Evolutionary conservation across 2,888 invertebrate genomes (phyloP).

Genomic region (Hetaerina titia): DNA sequence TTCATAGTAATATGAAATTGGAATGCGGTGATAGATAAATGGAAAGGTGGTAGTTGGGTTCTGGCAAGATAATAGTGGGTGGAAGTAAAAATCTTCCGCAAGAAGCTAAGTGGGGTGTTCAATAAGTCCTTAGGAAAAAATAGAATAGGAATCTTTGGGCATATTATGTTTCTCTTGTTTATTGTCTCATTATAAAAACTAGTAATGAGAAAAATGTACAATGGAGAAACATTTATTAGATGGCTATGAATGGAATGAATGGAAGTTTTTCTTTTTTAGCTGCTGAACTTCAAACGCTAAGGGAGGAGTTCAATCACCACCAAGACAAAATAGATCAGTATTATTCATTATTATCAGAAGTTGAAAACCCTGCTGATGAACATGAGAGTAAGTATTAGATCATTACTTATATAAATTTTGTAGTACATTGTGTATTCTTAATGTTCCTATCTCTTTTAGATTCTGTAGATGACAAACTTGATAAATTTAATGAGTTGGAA

Average conservation of each 20-base stretch:
- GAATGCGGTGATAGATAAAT: too few relatives aligned
- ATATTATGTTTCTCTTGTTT: too few relatives aligned
- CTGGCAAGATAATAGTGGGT: too few relatives aligned
- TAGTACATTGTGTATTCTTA: conserved; percentile 56
- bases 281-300: conserved; percentile 89
- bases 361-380: conserved; percentile 81
- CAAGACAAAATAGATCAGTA: conserved; percentile 96
- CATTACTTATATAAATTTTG: conserved; percentile 34
- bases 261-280: conserved; percentile 76
- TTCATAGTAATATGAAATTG: too few relatives aligned
- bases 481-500: conserved; percentile 85
- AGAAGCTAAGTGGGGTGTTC: too few relatives aligned
- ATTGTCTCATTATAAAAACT: too few relatives aligned
- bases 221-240: too few relatives aligned
- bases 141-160: too few relatives aligned
- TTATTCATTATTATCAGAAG: conserved; percentile 86
- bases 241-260: neutral
- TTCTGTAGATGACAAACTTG: conserved; percentile 82
- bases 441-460: conserved; percentile 71
- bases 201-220: too few relatives aligned
- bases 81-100: too few relatives aligned
- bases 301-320: conserved; percentile 94
- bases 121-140: too few relatives aligned
- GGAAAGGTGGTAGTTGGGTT: too few relatives aligned
- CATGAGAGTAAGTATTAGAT: conserved; percentile 74